A percentile compares a stretch with the other conserved stretches of the same genome.
phyloP scores from a whole-genome alignment of 2,888 invertebrate species.

The Cataglyphis livida region DNA sequence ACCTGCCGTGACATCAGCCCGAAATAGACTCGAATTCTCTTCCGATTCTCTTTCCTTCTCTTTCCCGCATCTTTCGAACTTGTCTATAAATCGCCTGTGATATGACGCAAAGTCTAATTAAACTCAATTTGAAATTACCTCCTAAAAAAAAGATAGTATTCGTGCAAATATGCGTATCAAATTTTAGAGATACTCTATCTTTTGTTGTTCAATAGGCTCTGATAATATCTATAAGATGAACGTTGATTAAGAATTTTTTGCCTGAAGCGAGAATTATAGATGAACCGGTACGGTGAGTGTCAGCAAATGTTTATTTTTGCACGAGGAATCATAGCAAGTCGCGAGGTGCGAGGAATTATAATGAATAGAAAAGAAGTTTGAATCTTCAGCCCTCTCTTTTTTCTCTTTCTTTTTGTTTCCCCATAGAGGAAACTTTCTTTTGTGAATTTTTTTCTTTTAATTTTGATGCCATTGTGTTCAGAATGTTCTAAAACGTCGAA shows the following conservation, averaged over 20 bases:
- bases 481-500: too few species aligned
- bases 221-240: constrained; percentile 17
- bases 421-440: too few species aligned
- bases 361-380: not conserved
- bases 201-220: not conserved
- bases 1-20: constrained; percentile 29
- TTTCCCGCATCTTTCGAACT: constrained; percentile 7
- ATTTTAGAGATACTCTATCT: not conserved
- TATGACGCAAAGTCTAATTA: not conserved
- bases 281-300: constrained; percentile 11
- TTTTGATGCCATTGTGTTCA: too few species aligned
- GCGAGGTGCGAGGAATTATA: not conserved
- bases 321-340: not conserved
- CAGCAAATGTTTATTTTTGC: constrained; percentile 5
- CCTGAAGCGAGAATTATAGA: constrained; percentile 5
- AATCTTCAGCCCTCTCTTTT: not conserved
- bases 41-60: constrained; percentile 12
- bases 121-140: not conserved
- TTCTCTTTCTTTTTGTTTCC: not conserved
- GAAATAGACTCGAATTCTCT: constrained; percentile 22
- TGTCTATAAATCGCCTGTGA: constrained; percentile 26
- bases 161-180: not conserved
- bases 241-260: constrained; percentile 30
- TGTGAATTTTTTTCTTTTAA: too few species aligned
- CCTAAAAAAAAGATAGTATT: not conserved